Evolutionary conservation across 2,888 invertebrate species (phyloP).

Genomic region (Chydorus sphaericus): DNA sequence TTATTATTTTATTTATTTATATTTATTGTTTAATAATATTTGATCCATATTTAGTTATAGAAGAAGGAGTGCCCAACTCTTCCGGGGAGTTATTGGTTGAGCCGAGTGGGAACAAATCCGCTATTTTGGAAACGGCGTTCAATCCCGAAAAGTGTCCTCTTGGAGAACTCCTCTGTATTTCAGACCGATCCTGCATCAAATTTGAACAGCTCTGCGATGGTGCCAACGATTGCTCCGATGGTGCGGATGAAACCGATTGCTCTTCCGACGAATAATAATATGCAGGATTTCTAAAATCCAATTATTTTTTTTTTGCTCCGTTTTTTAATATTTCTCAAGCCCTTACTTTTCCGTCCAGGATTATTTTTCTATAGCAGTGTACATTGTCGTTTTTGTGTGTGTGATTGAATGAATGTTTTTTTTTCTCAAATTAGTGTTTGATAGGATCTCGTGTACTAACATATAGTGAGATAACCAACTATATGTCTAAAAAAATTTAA

Average conservation of each 20-base stretch:
- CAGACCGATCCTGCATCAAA: slow-evolving; percentile 44
- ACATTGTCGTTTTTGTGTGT: too few relatives aligned
- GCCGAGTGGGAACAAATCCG: too few relatives aligned
- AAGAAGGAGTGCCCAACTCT: background rate
- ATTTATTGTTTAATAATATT: background rate
- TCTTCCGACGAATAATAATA: too few relatives aligned
- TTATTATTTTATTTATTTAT: background rate
- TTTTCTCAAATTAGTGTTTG: too few relatives aligned
- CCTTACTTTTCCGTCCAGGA: background rate
- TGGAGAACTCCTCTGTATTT: slow-evolving; percentile 33
- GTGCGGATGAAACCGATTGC: slow-evolving; percentile 48
- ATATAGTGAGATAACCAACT: too few relatives aligned
- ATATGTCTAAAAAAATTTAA: too few relatives aligned
- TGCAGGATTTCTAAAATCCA: too few relatives aligned
- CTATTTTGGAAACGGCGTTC: background rate
- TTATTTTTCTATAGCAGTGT: background rate
- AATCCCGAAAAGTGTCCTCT: slow-evolving; percentile 10
- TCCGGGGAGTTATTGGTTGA: too few relatives aligned
- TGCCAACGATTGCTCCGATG: slow-evolving; percentile 43
- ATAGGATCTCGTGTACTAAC: too few relatives aligned
- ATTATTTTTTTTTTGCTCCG: too few relatives aligned
- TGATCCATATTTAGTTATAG: background rate
- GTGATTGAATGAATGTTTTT: too few relatives aligned
- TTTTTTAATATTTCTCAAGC: too few relatives aligned
- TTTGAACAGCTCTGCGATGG: slow-evolving; percentile 46